Conservation (phyloP, 2,888 invertebrate genomes). For the Parnassius orleans region DNA sequence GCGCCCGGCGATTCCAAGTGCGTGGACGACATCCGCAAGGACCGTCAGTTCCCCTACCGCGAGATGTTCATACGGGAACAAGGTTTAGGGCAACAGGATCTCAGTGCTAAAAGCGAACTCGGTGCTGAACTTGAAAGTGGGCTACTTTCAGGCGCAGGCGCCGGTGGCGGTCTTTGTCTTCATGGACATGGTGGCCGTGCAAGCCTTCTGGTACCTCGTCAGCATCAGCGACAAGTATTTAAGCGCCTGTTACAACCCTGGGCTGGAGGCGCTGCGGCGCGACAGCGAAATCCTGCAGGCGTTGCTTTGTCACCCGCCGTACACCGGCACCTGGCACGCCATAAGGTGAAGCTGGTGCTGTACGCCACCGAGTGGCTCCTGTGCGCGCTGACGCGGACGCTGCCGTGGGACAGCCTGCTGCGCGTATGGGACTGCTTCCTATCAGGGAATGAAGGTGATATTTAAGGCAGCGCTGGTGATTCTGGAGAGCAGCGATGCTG, state of each 20-base stretch:
- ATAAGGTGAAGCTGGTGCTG: conserved; percentile 95
- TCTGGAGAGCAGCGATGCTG: too few relatives aligned
- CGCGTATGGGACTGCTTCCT: conserved; percentile 99
- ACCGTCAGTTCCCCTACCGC: conserved; percentile 97
- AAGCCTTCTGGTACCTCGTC: conserved; percentile 99
- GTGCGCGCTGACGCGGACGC: conserved; percentile 95
- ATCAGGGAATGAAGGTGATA: conserved; percentile 88
- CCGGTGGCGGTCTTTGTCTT: conserved; percentile 97
- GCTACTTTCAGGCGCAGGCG: conserved; percentile 99
- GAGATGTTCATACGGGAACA: conserved; percentile 97
- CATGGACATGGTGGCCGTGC: conserved; percentile 99
- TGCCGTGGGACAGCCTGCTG: conserved; percentile 97
- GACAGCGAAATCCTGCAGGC: conserved; percentile 97
- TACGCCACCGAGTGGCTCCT: conserved; percentile 99
- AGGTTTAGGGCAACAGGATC: conserved; percentile 93
- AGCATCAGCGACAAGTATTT: conserved; percentile 98
- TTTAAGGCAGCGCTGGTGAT: too few relatives aligned
- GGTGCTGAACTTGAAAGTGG: conserved; percentile 94
- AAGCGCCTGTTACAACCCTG: conserved; percentile 93
- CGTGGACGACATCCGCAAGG: conserved; percentile 97
- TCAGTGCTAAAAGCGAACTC: conserved; percentile 98
- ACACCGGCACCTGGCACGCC: conserved; percentile 92
- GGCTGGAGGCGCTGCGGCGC: conserved; percentile 92
- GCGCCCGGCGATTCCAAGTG: conserved; percentile 92
- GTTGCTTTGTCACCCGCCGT: conserved; percentile 90